Conservation (phyloP, 2,888 invertebrate genomes). For the Ophioninae sp. region DNA sequence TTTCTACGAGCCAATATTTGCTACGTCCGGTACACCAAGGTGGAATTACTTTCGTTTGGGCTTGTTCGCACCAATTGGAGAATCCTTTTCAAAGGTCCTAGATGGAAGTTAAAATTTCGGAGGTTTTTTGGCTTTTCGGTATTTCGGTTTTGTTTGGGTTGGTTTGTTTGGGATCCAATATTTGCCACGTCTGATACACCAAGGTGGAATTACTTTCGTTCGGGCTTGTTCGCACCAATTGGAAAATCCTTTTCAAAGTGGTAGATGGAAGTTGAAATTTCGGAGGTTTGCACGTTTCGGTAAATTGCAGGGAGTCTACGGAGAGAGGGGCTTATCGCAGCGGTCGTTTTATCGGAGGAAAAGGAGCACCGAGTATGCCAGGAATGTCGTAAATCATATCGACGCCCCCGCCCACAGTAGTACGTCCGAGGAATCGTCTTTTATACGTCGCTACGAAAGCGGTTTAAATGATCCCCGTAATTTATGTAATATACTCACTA, state of each 20-base stretch:
- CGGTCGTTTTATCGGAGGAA: conserved; percentile 36
- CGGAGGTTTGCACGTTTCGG: conserved; percentile 17
- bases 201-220: neutral
- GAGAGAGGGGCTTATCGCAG: conserved; percentile 11
- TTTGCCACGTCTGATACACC: neutral
- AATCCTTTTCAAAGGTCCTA: too few relatives aligned
- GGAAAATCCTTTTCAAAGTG: too few relatives aligned
- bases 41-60: neutral
- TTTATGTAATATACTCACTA: conserved; percentile 85
- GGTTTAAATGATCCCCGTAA: conserved; percentile 22
- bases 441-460: neutral
- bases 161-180: too few relatives aligned
- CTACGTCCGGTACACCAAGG: neutral
- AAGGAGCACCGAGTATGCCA: conserved; percentile 10
- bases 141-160: too few relatives aligned
- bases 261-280: too few relatives aligned
- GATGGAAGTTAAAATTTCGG: too few relatives aligned
- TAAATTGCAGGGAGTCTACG: neutral
- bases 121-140: too few relatives aligned
- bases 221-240: neutral
- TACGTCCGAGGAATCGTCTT: neutral
- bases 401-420: conserved; percentile 7
- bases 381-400: conserved; percentile 56
- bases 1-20: neutral
- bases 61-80: too few relatives aligned